Conservation (phyloP, 1,140 invertebrate genomes). For the Drosophila trapezifrons region DNA sequence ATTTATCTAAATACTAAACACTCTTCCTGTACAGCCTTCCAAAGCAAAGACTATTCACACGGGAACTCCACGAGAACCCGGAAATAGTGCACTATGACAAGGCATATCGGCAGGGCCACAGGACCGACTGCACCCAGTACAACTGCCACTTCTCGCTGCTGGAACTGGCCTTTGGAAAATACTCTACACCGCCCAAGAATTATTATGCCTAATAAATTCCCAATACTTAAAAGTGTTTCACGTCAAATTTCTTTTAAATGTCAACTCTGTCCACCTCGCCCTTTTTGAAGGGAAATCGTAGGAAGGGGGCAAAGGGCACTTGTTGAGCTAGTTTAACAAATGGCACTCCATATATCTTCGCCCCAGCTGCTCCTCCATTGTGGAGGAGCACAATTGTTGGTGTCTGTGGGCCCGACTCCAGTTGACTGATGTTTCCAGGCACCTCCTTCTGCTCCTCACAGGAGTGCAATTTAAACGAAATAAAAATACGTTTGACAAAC, state of each 20-base stretch:
- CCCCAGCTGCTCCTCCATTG: constrained; percentile 17
- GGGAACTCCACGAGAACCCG: constrained; percentile 87
- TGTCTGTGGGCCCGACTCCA: constrained; percentile 26
- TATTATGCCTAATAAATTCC: constrained; percentile 75
- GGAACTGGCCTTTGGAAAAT: constrained; percentile 89
- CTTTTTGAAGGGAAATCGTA: neutral
- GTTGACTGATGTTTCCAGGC: constrained; percentile 60
- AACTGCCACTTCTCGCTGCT: constrained; percentile 89
- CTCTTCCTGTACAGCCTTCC: constrained; percentile 85
- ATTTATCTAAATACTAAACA: neutral
- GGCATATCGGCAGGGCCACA: constrained; percentile 85
- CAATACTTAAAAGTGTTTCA: constrained; percentile 52
- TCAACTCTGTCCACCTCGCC: constrained; percentile 31
- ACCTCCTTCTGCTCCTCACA: constrained; percentile 11
- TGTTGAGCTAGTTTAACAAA: constrained; percentile 67
- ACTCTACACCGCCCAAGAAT: constrained; percentile 84
- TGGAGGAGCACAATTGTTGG: constrained; percentile 20
- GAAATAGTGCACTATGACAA: constrained; percentile 88
- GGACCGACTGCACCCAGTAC: constrained; percentile 86
- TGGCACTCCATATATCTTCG: constrained; percentile 68
- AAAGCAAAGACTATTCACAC: constrained; percentile 86
- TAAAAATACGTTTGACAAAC: constrained; percentile 57
- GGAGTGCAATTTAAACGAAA: constrained; percentile 66
- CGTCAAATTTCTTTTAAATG: constrained; percentile 62
- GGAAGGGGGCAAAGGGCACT: constrained; percentile 38